Evolutionary conservation across 37 sponge, comb jelly and placozoan species (phyloP).

Genomic region (Cladorhizidae sp.): DNA sequence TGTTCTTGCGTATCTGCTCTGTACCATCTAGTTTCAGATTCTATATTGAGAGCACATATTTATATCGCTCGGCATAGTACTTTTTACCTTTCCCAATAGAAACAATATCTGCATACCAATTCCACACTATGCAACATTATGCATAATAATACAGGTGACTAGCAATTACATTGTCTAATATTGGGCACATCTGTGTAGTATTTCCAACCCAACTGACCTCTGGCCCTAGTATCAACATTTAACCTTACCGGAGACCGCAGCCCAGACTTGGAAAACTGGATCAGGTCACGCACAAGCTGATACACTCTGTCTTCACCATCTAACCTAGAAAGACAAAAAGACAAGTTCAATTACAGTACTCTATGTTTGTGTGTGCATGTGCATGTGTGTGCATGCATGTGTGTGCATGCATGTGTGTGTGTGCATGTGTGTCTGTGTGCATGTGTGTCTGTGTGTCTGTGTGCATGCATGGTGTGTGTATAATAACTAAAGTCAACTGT

Average conservation of each 20-base stretch:
- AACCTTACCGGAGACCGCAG: too few species aligned
- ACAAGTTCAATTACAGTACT: too few species aligned
- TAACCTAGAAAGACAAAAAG: background rate
- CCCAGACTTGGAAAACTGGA: conserved; percentile 9
- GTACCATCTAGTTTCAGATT: too few species aligned
- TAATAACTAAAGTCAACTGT: too few species aligned
- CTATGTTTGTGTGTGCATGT: too few species aligned
- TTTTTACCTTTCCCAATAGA: background rate
- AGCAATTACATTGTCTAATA: background rate
- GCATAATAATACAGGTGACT: background rate
- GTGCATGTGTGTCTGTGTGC: too few species aligned
- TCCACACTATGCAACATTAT: background rate
- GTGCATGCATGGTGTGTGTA: too few species aligned
- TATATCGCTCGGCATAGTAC: background rate
- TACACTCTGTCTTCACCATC: background rate
- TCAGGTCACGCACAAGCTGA: background rate
- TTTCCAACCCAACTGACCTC: background rate
- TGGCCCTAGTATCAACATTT: background rate
- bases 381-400: too few species aligned
- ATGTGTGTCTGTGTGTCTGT: too few species aligned
- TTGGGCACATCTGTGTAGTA: background rate
- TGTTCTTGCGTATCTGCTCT: too few species aligned
- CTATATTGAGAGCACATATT: too few species aligned
- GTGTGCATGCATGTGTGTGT: too few species aligned
- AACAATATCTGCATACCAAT: background rate